These are phyloP conservation scores for Quadriops clusia DNA, from an alignment of 2,888 invertebrate genomes.

Conservation along the genomic window DNA sequence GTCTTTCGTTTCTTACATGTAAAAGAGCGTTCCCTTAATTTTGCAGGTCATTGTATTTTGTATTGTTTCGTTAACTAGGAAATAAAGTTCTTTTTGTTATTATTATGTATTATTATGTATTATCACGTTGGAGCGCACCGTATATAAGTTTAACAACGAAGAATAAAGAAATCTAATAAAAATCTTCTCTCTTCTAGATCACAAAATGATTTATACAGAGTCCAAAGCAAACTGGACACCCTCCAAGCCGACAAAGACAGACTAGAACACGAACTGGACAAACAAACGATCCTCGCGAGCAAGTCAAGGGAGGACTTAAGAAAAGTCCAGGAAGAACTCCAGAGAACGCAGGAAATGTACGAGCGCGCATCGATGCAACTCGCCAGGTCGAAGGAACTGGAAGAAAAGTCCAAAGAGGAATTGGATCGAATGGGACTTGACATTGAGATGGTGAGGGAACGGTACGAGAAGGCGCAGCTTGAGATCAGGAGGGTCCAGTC, in stretches of 20 bases:
- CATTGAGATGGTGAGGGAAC: constrained; percentile 75
- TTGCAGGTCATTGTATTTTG: background rate
- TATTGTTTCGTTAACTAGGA: no score
- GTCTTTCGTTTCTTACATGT: no score
- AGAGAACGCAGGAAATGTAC: constrained; percentile 78
- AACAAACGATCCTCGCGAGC: constrained; percentile 63
- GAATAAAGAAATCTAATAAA: constrained; percentile 2
- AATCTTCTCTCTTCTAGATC: constrained; percentile 45
- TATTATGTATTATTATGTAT: no score
- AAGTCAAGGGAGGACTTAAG: constrained; percentile 78
- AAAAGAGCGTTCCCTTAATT: no score
- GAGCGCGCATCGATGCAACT: constrained; percentile 77
- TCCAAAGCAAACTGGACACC: constrained; percentile 80
- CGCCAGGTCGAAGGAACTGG: constrained; percentile 75
- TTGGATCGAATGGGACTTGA: constrained; percentile 66
- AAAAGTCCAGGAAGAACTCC: constrained; percentile 76
- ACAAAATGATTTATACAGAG: constrained; percentile 78
- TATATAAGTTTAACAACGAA: no score
- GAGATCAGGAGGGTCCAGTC: constrained; percentile 71
- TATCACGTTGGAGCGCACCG: no score
- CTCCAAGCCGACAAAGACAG: constrained; percentile 81
- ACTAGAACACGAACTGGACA: constrained; percentile 74
- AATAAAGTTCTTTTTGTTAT: no score
- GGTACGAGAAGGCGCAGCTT: constrained; percentile 78
- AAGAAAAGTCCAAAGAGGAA: constrained; percentile 82